Base-by-base conservation (phyloP, 2,113 vertebrate species). In the Hemicordylus capensis region DNA sequence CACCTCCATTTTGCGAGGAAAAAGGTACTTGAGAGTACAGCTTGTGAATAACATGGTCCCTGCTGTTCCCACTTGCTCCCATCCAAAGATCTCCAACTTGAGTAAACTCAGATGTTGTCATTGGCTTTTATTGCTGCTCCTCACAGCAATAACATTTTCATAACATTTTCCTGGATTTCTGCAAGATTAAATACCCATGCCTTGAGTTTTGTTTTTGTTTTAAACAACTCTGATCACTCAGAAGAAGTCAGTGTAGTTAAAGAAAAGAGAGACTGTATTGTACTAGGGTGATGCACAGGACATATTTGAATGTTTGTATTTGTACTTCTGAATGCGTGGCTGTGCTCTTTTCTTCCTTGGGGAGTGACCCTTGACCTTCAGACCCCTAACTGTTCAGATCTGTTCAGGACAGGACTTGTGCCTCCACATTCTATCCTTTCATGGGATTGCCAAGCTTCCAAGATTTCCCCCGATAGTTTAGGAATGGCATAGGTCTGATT, bases 201-300 rank as follows among this genome's bases (percentile, higher is more conserved):
- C 42, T 51, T 86, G 61, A 80, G 61, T 59, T 91, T 86, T 74
- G 76, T 74, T 76, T 91, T 94, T 84, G 85, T 74, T 88, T 84
- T 81, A 86, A 78, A 76, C 64, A 58, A n/a, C n/a, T n/a, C n/a
- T n/a, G n/a, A n/a, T 56, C 28, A 56, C 84, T 74, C 87, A 91
- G 66, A 77, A 73, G 88, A 81, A 92, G 79, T 91, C 73, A 83
- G 64, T 73, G 64, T 67, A 81, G 61, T 80, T 44, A 89, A 87
- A 79, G 82, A 46, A 75, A 91, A 51, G 77, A 89, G 61, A 67
- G 0, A 2, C 31, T 0, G 1, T 69, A 9, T 31, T 54, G 0
- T 66, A 73, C 63, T 86, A 80, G 19, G 34, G 6, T 37, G 14
- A 39, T 34, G 39, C 34, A 39, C 34, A 37, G 34, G 8, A 73